Conservation (phyloP, 2,113 vertebrate species). For the Alligator mississippiensis region DNA sequence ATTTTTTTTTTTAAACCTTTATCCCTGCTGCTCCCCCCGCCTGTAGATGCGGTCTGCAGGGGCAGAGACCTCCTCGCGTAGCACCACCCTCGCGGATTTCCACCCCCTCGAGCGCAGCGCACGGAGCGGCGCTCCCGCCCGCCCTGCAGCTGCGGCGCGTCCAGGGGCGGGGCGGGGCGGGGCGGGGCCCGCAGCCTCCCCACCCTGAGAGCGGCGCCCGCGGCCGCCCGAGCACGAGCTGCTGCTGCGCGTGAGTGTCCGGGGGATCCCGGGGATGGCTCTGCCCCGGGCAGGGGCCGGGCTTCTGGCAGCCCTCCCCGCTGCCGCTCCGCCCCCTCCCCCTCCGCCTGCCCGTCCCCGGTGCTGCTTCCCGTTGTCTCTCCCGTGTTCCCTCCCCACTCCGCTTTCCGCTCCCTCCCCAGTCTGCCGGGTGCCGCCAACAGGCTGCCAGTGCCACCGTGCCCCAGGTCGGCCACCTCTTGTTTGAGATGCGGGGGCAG, state of each 20-base stretch:
- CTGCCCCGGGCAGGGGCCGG: slow-evolving; percentile 25
- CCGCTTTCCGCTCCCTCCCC: not conserved
- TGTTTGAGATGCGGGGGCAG: not conserved
- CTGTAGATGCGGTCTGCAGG: no score
- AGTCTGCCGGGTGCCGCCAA: not conserved
- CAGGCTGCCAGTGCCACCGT: not conserved
- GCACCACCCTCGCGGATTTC: no score
- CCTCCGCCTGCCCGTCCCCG: not conserved
- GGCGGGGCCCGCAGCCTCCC: not conserved
- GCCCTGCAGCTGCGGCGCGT: not conserved
- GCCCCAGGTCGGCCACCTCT: not conserved
- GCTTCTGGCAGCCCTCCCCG: not conserved
- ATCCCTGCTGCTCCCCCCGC: no score
- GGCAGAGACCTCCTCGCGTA: no score
- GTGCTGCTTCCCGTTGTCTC: not conserved
- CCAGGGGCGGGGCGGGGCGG: not conserved
- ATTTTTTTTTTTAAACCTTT: not conserved
- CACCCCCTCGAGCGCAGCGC: accelerated
- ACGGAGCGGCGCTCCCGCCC: not conserved
- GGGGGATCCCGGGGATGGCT: not conserved
- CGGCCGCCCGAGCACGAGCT: not conserved
- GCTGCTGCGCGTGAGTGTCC: not conserved
- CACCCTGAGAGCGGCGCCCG: not conserved
- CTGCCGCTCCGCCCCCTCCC: not conserved
- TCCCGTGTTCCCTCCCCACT: not conserved